Base-by-base conservation (phyloP, 2,113 vertebrate species). In the Prietella phreatophila region DNA sequence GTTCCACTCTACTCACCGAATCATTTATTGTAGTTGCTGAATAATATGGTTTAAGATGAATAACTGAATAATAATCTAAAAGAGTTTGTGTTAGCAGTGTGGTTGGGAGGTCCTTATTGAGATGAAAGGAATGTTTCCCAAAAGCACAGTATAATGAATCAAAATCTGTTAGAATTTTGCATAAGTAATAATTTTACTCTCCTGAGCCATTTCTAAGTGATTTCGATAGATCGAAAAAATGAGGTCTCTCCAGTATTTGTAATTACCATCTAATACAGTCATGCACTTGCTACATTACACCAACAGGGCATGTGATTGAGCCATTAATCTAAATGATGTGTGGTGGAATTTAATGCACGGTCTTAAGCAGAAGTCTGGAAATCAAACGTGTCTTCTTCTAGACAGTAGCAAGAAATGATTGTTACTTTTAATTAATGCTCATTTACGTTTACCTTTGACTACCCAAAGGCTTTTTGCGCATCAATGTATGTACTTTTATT, bases 281-380 rank as follows among this genome's bases (percentile, higher is more conserved):
- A 25, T 60, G 56, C 56, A 60, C 80, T 82, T 82, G 80, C 80
- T 81, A 22, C 17, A 58, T 81, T 19, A n/a, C 55, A 81, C 79
- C 79, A 60, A 60, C 11, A 82, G 55, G 80, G 30, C 80, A 82
- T 36, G 55, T 60, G 56, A 60, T 36, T 82, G 80, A 82, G 80
- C 56, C 60, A 81, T 82, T 82, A 20, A 82, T 39, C 19, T 25
- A 82, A 58, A 39, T 60, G 14, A 60, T 4, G 25, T 82, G 27
- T 55, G 27, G 55, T 80, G 76, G 76, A n/a, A 19, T 56, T 80
- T 27, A 30, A 80, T 30, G 76, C 50, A 39, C 19, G 2, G n/a
- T 30, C 30, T 69, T 5, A 67, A 33, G 17, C 71, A 39, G 55
- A 39, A 60, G 80, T 82, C 27, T 39, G 33, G 30, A 39, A 82